Evolutionary conservation across 2,888 invertebrate species (phyloP).

Genomic region (Chaitophorus viminalis): DNA sequence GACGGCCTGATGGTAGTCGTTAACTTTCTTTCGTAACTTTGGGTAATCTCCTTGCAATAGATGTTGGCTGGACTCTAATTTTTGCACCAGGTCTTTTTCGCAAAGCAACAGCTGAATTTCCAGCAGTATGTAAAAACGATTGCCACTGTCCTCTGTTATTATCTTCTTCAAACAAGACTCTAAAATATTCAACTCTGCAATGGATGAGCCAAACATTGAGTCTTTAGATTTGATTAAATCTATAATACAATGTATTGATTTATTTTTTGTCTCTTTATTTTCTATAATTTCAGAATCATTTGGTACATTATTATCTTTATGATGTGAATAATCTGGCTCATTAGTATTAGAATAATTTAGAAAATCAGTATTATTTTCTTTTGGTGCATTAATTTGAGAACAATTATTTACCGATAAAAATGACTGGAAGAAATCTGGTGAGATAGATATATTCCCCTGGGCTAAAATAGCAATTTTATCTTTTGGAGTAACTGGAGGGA

Average conservation of each 20-base stretch:
- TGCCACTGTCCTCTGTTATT: conserved; percentile 2
- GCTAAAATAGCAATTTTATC: background rate
- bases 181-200: background rate
- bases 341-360: background rate
- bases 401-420: too few species aligned
- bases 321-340: background rate
- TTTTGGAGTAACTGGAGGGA: background rate
- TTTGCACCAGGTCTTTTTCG: conserved; percentile 9
- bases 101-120: background rate
- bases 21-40: too few species aligned
- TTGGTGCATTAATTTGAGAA: too few species aligned
- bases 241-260: background rate
- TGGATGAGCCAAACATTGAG: background rate
- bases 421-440: too few species aligned
- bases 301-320: background rate
- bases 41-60: background rate
- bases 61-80: conserved; percentile 22
- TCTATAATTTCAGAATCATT: background rate
- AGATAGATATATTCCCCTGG: too few species aligned
- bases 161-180: conserved; percentile 3
- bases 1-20: too few species aligned
- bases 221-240: conserved; percentile 22
- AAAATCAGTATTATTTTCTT: background rate
- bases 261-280: background rate
- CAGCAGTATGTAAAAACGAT: conserved; percentile 28